These are phyloP conservation scores for Acanthopleura granulata DNA, from an alignment of 2,888 invertebrate species.

Conservation along the genomic window DNA sequence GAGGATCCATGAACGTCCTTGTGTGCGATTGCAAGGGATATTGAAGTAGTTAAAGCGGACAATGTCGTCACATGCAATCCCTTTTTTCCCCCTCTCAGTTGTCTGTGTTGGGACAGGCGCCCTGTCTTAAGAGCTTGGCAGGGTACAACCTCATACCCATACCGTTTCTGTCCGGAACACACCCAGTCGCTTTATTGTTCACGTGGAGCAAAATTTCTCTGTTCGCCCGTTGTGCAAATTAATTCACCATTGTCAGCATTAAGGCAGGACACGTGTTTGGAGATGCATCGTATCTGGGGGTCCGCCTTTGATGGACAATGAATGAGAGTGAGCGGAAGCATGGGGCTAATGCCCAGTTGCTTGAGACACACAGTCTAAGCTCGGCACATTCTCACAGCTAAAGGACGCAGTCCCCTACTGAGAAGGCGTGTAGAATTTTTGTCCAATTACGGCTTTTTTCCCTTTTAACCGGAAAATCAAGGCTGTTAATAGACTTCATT, in stretches of 20 bases:
- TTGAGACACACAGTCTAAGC: neutral
- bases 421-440: neutral
- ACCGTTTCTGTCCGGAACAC: no score
- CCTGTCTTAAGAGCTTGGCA: no score
- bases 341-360: neutral
- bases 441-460: slow-evolving; percentile 12
- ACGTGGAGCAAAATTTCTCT: neutral
- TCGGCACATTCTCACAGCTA: neutral
- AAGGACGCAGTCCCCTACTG: neutral
- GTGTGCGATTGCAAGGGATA: no score
- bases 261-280: slow-evolving; percentile 10
- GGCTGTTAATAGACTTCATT: slow-evolving; percentile 12
- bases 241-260: slow-evolving; percentile 13
- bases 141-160: no score
- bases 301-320: neutral
- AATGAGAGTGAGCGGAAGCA: neutral
- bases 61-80: no score
- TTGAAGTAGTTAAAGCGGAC: no score
- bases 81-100: no score
- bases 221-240: slow-evolving; percentile 4
- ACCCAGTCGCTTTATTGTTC: no score
- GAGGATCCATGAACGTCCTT: no score
- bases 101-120: no score
- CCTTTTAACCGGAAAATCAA: neutral
- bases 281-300: slow-evolving; percentile 6